phyloP scores from a whole-genome alignment of 2,888 invertebrate genomes.

The Heterodera filipjevi region DNA sequence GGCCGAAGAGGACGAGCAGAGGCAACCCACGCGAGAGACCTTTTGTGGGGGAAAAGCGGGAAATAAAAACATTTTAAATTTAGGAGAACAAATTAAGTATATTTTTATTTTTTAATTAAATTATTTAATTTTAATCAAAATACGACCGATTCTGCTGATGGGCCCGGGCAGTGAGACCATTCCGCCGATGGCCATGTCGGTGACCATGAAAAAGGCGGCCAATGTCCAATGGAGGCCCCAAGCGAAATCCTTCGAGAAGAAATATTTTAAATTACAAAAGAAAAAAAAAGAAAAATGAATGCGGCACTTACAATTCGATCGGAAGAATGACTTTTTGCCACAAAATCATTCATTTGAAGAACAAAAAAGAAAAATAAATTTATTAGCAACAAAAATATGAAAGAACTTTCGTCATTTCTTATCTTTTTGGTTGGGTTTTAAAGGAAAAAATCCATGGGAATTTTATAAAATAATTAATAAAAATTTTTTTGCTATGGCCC shows the following conservation, averaged over 20 bases:
- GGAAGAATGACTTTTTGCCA: background rate
- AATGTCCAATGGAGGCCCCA: background rate
- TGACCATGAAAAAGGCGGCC: conserved; percentile 18
- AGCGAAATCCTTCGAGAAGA: background rate
- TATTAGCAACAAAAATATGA: too few species aligned
- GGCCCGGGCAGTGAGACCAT: conserved; percentile 8
- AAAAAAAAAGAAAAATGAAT: background rate
- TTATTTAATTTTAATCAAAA: background rate
- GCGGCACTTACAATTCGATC: background rate
- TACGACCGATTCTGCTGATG: background rate
- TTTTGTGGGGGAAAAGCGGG: background rate
- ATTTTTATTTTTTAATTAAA: too few species aligned
- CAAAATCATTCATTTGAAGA: background rate
- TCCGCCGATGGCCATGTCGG: conserved; percentile 18
- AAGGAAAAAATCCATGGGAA: too few species aligned
- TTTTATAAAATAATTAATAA: too few species aligned
- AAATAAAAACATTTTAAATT: background rate
- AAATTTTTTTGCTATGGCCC: too few species aligned
- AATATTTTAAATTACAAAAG: too few species aligned
- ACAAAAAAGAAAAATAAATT: background rate
- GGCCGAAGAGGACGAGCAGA: background rate
- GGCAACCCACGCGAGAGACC: background rate
- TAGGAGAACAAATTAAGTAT: background rate
- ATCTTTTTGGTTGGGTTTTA: too few species aligned
- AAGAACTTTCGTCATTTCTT: too few species aligned